Base-by-base conservation (phyloP, 2,888 invertebrate species). In the Panorpa germanica region DNA sequence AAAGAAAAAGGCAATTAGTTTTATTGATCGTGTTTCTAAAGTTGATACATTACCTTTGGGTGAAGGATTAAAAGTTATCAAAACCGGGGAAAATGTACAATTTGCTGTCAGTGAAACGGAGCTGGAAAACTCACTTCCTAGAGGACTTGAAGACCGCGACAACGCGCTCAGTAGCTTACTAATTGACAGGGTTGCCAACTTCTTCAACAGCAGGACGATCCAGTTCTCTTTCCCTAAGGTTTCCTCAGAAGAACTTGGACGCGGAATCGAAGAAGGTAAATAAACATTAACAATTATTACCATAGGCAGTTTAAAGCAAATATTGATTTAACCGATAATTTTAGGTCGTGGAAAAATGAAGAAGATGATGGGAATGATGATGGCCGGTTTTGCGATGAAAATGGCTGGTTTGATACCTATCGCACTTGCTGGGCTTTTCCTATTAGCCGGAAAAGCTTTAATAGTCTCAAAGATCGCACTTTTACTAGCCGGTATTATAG, bases 281-380 rank as follows among this genome's bases (percentile, higher is more conserved):
- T 40, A 37, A 35, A 35, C 33, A 35, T 20, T 17, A 11, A 12
- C 24, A 11, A 10, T 22, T 29, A 15, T 33, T 16, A 12, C 15
- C 4, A 27, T 17, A 31, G 21, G 12, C 14, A 32, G 18, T 20
- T n/a, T 21, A 3, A 18, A 29, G 7, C 14, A 23, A 22, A n/a
- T 8, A 5, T 12, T 13, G 35, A 35, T 33, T 33, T 35, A 40
- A 30, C 32, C 7, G 34, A 22, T 34, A 20, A 19, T 57, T 63
- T 30, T 62, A 75, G 75, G 78, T 42, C 70, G 80, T 38, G 78
- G 78, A 3, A 78, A 81, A 53, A 80, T 80, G 77, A 82, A 82
- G 63, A 80, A 81, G 44, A 82, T 82, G 78, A 80, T 83, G 80
- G 70, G 75, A 19, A 80, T 78, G 68, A 78, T 85, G 78, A 78